Percentiles rank a stretch among this genome's conserved stretches.
These are phyloP conservation scores for Callopanchax toddi DNA, from an alignment of 2,113 vertebrate species.

Conservation along the genomic window DNA sequence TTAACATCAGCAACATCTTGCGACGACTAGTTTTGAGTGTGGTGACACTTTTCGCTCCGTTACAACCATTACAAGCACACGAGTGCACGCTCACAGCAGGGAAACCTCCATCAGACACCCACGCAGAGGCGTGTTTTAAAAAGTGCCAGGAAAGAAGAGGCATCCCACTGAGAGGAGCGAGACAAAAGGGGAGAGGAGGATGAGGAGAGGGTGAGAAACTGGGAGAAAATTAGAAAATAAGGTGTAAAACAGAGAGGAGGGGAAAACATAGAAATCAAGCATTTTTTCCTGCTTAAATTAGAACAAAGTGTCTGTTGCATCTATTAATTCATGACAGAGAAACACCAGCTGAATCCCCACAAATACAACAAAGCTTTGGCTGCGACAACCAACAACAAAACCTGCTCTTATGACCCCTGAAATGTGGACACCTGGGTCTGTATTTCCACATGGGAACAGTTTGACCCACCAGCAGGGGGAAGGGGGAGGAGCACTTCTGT, in stretches of 20 bases:
- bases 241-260: slow-evolving; percentile 39
- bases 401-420: slow-evolving; percentile 21
- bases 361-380: slow-evolving; percentile 38
- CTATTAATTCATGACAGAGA: slow-evolving; percentile 41
- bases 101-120: slow-evolving; percentile 66
- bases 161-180: slow-evolving; percentile 65
- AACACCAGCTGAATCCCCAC: slow-evolving; percentile 45
- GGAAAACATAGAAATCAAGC: slow-evolving; percentile 18
- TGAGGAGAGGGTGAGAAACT: slow-evolving; percentile 18
- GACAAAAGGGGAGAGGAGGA: slow-evolving; percentile 56
- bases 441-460: slow-evolving; percentile 47
- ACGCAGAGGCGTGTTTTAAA: slow-evolving; percentile 62
- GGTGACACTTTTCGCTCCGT: slow-evolving; percentile 15
- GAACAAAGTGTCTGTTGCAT: slow-evolving; percentile 54
- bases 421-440: slow-evolving; percentile 44
- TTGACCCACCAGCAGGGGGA: slow-evolving; percentile 19
- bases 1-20: slow-evolving; percentile 50
- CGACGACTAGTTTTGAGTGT: slow-evolving; percentile 23
- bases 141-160: slow-evolving; percentile 61
- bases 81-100: slow-evolving; percentile 64
- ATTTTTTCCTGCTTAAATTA: slow-evolving; percentile 50
- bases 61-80: slow-evolving; percentile 39
- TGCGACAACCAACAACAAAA: slow-evolving; percentile 23
- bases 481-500: slow-evolving; percentile 12
- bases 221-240: slow-evolving; percentile 34